phyloP scores from a whole-genome alignment of 1,140 invertebrate species.

The Steinernema khuongi region DNA sequence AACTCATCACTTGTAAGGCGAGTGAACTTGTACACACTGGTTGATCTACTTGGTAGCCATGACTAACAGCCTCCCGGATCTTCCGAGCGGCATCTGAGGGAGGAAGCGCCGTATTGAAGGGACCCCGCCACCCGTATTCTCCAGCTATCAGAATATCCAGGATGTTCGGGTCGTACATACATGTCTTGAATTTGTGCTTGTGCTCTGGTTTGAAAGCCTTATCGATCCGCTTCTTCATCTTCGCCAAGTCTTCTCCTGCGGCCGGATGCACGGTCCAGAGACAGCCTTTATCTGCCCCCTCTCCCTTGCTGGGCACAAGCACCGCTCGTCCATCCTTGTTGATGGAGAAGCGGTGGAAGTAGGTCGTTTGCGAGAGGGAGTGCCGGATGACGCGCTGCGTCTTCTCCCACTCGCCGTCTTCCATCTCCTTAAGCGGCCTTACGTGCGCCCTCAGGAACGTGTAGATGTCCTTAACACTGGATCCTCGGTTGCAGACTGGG shows the following conservation, averaged over 20 bases:
- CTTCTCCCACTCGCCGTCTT: not conserved
- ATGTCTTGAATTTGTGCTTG: not conserved
- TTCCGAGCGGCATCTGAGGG: too few species aligned
- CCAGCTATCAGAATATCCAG: not conserved
- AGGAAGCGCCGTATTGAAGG: too few species aligned
- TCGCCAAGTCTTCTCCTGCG: not conserved
- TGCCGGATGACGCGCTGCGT: not conserved
- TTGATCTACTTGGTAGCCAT: too few species aligned
- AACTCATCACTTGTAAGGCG: too few species aligned
- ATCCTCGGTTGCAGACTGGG: not conserved
- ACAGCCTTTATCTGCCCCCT: not conserved
- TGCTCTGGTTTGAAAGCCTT: not conserved
- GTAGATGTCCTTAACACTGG: not conserved
- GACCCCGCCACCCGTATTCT: not conserved
- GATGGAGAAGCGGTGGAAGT: not conserved
- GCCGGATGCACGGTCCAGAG: not conserved
- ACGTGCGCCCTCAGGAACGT: not conserved
- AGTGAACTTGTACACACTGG: too few species aligned
- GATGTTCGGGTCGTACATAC: not conserved
- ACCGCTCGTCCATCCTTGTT: not conserved
- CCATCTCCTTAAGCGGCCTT: not conserved
- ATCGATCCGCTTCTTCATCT: not conserved
- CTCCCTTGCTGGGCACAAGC: not conserved
- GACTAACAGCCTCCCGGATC: too few species aligned
- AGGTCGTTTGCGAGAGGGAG: not conserved